Evolutionary conservation across 2,113 vertebrate genomes (phyloP), one percentile per base, ranked within the genome.

Genomic region (Jacana jacana): DNA sequence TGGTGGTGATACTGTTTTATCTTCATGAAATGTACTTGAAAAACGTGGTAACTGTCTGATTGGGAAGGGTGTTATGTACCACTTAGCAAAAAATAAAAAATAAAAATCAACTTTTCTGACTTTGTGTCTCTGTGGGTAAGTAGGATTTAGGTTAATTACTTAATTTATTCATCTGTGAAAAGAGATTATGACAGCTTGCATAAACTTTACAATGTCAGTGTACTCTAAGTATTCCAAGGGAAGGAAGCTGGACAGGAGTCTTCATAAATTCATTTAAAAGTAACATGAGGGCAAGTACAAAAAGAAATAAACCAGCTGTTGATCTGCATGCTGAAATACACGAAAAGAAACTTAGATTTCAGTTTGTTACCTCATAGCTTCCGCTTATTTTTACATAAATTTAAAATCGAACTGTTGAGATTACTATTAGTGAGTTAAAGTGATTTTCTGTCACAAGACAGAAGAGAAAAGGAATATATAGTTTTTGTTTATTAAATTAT

Each of bases 401-500:
- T 60, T 71, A 78, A 91, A 93, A 93, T 96, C 11, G 39, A 96
- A 84, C 76, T 84, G 60, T 91, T 92, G 63, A 72, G 81, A 81
- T 94, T 76, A 79, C 27, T 10, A 37, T 77, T 94, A 96, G 92
- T 81, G 88, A 94, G 72, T 79, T 93, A 35, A 86, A 95, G 69
- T 90, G 42, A 97, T 95, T 96, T 97, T 92, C 68, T 93, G 78
- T 81, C 92, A 54, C 60, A 58, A 84, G 89, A 92, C 68, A 86
- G 35, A 94, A 86, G 75, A 88, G 63, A 86, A 88, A 82, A 81
- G 57, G 77, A 80, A 66, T 91, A 61, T 77, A 71, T 81, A 81
- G 72, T 8, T 76, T 95, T 61, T 88, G 66, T 72, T 97, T 94
- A 97, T 96, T 95, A 95, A 97, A 97, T 97, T 93, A 87, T 86